phyloP scores from a whole-genome alignment of 1,140 invertebrate genomes.

The Apocrypta bakeri region DNA sequence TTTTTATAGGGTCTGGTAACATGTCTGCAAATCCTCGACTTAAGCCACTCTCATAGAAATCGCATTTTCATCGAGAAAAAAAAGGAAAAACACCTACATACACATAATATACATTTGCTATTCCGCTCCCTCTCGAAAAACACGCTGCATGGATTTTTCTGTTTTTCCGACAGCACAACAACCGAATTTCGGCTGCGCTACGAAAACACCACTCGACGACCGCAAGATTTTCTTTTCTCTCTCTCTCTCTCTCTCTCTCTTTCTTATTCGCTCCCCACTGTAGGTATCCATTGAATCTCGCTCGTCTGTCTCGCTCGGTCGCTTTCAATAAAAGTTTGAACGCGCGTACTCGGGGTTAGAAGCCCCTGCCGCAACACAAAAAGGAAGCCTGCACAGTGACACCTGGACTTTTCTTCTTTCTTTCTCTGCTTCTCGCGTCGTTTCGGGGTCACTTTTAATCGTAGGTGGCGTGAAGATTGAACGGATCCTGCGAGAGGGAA shows the following conservation, averaged over 20 bases:
- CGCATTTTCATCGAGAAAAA: conserved; percentile 11
- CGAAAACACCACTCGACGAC: conserved; percentile 39
- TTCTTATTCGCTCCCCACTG: background rate
- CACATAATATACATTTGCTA: conserved; percentile 4
- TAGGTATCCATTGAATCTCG: conserved; percentile 2
- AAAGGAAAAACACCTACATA: background rate
- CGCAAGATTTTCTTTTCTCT: conserved; percentile 25
- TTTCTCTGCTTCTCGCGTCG: conserved; percentile 16
- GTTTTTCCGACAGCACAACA: conserved; percentile 24
- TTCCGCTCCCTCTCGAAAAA: background rate
- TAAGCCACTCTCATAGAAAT: conserved; percentile 38
- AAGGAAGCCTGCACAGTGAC: conserved; percentile 45
- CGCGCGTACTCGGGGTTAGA: background rate
- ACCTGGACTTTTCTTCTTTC: conserved; percentile 48
- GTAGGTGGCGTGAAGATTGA: conserved; percentile 53
- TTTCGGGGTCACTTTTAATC: conserved; percentile 51
- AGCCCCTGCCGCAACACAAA: conserved; percentile 42
- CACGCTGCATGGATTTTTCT: conserved; percentile 5
- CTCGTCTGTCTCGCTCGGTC: conserved; percentile 8
- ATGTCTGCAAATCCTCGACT: conserved; percentile 5
- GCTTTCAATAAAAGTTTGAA: conserved; percentile 37
- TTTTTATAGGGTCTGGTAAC: conserved; percentile 14
- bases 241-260: background rate
- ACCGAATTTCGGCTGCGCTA: conserved; percentile 2
- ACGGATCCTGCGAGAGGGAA: conserved; percentile 18